A percentile compares a stretch with the other conserved stretches of the same genome.
Conservation (phyloP, 2,888 invertebrate species). For the Rhopalosiphum nymphaeae region DNA sequence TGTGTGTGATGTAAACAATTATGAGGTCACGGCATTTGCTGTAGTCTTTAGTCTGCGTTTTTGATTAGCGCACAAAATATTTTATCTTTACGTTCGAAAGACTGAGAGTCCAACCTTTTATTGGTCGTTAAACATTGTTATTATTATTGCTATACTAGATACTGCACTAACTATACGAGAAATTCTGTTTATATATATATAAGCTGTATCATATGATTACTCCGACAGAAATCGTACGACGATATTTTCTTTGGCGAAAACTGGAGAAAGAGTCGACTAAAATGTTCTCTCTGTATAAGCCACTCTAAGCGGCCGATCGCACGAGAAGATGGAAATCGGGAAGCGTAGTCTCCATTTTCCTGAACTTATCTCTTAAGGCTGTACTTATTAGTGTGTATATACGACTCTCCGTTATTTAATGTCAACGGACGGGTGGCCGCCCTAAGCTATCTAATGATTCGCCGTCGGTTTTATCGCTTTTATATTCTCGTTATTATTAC, state of each 20-base stretch:
- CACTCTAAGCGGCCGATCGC: background rate
- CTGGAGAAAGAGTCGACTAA: background rate
- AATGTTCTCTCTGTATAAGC: background rate
- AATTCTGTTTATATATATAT: background rate
- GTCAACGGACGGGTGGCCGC: background rate
- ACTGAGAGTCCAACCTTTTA: background rate
- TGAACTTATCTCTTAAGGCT: background rate
- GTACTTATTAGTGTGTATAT: conserved; percentile 17
- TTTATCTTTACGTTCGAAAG: background rate
- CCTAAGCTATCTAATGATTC: background rate
- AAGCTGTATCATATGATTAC: background rate
- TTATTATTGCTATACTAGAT: background rate
- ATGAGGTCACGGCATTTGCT: background rate
- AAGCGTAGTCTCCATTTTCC: background rate
- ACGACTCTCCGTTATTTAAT: conserved; percentile 1
- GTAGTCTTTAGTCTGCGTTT: background rate
- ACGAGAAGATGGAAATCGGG: background rate
- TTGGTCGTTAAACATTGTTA: background rate
- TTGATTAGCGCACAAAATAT: background rate
- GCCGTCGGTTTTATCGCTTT: background rate
- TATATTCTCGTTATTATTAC: conserved; percentile 6
- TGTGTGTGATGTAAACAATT: background rate
- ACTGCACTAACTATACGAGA: background rate
- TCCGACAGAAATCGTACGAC: background rate
- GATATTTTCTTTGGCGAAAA: background rate